phyloP scores from a whole-genome alignment of 23 tunicate genomes.

The Styela plicata region DNA sequence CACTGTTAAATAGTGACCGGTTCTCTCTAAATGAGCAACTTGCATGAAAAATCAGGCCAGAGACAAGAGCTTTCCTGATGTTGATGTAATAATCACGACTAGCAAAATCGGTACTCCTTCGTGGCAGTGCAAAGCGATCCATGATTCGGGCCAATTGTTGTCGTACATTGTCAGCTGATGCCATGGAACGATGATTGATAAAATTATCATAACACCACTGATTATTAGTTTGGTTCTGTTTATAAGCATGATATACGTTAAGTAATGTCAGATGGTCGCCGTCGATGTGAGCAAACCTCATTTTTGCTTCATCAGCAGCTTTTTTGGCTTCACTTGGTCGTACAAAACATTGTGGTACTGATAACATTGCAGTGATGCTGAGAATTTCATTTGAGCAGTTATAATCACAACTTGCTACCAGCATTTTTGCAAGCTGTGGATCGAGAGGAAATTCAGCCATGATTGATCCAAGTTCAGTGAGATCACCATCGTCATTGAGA shows the following conservation, averaged over 20 bases:
- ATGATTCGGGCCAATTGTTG: slow-evolving; percentile 94
- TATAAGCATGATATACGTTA: slow-evolving; percentile 96
- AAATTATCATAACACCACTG: slow-evolving; percentile 98
- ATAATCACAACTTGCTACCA: slow-evolving; percentile 96
- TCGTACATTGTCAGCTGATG: slow-evolving; percentile 93
- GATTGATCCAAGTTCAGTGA: slow-evolving; percentile 94
- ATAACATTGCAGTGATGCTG: slow-evolving; percentile 89
- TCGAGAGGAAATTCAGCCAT: slow-evolving; percentile 99
- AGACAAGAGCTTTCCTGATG: slow-evolving; percentile 87
- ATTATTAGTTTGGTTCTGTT: slow-evolving; percentile 67
- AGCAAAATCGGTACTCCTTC: slow-evolving; percentile 93
- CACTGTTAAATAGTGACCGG: slow-evolving; percentile 94
- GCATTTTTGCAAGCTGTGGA: slow-evolving; percentile 96
- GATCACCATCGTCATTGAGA: slow-evolving; percentile 94
- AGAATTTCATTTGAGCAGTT: slow-evolving; percentile 98
- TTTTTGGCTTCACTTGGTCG: slow-evolving; percentile 95
- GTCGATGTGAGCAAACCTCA: slow-evolving; percentile 97
- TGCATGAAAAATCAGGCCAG: slow-evolving; percentile 99
- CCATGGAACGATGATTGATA: slow-evolving; percentile 94
- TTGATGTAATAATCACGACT: slow-evolving; percentile 87
- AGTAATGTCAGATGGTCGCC: slow-evolving; percentile 97
- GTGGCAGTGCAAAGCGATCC: slow-evolving; percentile 91
- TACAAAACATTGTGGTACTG: slow-evolving; percentile 98
- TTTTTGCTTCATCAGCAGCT: slow-evolving; percentile 95
- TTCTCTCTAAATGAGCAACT: slow-evolving; percentile 92